Conservation (phyloP, 2,113 vertebrate species). For the Leptosomus discolor region DNA sequence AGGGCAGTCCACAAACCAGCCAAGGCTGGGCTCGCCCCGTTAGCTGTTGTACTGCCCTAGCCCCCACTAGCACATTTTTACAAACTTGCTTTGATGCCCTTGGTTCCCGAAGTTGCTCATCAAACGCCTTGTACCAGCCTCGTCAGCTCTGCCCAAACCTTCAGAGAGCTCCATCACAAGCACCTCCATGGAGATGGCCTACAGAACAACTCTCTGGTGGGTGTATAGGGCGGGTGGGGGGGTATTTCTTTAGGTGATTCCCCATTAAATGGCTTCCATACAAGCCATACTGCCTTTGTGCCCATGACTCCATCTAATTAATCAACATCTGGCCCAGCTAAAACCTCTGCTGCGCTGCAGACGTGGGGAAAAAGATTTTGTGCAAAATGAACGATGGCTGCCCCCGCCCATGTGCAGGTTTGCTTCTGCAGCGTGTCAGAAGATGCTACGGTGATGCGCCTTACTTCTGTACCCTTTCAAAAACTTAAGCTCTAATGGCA, state of each 20-base stretch:
- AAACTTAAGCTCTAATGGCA: background rate
- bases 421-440: background rate
- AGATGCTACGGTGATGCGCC: background rate
- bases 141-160: background rate
- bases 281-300: background rate
- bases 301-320: background rate
- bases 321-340: background rate
- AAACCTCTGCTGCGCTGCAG: background rate
- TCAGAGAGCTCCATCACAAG: background rate
- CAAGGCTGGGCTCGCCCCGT: background rate
- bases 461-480: background rate
- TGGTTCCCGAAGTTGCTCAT: background rate
- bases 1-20: background rate
- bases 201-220: background rate
- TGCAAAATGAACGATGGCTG: background rate
- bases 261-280: background rate
- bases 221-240: background rate
- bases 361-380: background rate
- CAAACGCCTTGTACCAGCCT: background rate
- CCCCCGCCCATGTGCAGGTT: fast-evolving
- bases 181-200: background rate
- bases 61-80: background rate
- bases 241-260: background rate
- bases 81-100: background rate
- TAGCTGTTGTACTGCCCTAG: too few species aligned